Conservation (phyloP, 2,888 invertebrate species). For the Agriotes lineatus region DNA sequence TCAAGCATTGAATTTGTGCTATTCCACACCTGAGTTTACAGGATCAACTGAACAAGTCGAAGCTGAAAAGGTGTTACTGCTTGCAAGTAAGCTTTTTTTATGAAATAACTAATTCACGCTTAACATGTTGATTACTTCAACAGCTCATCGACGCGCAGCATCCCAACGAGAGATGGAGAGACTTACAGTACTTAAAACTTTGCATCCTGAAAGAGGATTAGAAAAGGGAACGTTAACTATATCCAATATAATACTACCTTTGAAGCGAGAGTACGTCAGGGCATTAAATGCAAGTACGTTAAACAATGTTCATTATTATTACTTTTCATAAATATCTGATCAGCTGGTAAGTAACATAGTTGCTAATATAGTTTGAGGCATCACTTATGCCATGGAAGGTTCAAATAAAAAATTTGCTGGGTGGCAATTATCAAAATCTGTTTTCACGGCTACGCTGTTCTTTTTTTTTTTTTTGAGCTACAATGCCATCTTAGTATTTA, state of each 20-base stretch:
- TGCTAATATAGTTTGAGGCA: too few species aligned
- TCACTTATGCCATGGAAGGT: too few species aligned
- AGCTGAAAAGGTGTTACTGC: slow-evolving; percentile 89
- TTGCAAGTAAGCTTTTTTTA: slow-evolving; percentile 84
- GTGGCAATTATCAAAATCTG: too few species aligned
- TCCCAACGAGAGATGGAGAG: slow-evolving; percentile 89
- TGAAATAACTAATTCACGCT: too few species aligned
- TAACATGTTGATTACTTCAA: too few species aligned
- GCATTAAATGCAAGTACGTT: slow-evolving; percentile 77
- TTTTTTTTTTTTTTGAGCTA: too few species aligned
- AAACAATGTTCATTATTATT: not conserved
- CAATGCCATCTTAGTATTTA: too few species aligned
- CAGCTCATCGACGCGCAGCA: slow-evolving; percentile 90
- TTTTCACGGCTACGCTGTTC: too few species aligned
- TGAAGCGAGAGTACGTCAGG: slow-evolving; percentile 85
- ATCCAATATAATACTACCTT: slow-evolving; percentile 82
- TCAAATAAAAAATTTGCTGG: too few species aligned
- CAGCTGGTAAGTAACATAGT: too few species aligned
- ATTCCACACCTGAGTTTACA: slow-evolving; percentile 87
- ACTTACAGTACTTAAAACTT: slow-evolving; percentile 82
- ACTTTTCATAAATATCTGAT: too few species aligned
- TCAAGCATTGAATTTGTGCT: slow-evolving; percentile 93
- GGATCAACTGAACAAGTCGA: slow-evolving; percentile 95
- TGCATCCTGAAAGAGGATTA: slow-evolving; percentile 72
- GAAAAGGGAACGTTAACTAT: slow-evolving; percentile 76